Evolutionary conservation across 2,797 vertebrate species (phyloP).

Genomic region (Onychomys torridus): DNA sequence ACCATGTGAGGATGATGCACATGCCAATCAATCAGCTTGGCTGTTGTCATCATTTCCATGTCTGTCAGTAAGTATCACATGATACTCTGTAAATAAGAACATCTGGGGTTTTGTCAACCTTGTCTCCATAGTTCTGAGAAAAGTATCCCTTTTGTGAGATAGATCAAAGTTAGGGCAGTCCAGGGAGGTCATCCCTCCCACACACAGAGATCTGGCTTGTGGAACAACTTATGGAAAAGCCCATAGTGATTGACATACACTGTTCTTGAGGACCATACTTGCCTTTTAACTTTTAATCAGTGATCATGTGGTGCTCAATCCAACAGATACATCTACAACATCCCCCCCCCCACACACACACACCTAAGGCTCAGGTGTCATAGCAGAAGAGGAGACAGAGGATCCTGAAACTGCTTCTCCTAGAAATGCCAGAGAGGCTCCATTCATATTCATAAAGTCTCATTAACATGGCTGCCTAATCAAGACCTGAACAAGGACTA

Average conservation of each 20-base stretch:
- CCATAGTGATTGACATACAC: not conserved
- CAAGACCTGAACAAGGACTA: not conserved
- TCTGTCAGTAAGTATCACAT: not conserved
- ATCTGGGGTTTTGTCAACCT: not conserved
- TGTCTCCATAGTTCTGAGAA: not conserved
- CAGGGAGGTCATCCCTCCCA: not conserved
- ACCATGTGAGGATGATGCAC: not conserved
- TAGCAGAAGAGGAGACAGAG: no score
- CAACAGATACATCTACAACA: not conserved
- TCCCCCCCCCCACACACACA: no score
- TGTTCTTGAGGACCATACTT: not conserved
- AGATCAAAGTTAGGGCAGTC: not conserved
- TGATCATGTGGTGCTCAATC: not conserved
- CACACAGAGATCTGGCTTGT: not conserved
- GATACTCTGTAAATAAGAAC: not conserved
- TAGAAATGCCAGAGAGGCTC: not conserved
- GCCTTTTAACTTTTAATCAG: not conserved
- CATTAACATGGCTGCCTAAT: not conserved
- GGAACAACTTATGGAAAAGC: not conserved
- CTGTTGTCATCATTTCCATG: not conserved
- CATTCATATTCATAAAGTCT: no score
- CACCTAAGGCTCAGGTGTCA: not conserved
- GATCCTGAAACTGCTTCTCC: not conserved
- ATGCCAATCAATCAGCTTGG: not conserved
- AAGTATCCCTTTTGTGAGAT: not conserved